Base-by-base conservation (phyloP, 2,888 invertebrate genomes). In the Homarus gammarus region DNA sequence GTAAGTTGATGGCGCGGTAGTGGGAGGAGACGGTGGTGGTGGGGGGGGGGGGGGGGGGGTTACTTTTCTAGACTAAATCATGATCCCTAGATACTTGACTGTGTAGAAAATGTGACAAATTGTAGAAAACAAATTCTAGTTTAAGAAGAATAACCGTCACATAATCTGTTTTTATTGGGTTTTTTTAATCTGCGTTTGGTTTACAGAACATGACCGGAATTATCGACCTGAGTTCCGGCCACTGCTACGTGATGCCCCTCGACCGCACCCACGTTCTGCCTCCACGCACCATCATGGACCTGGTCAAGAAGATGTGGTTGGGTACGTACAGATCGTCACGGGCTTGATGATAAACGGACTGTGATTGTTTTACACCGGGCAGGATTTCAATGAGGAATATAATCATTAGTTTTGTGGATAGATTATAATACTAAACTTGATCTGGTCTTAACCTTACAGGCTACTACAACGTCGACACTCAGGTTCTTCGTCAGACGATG, bases 201-300 rank as follows among this genome's bases (percentile, higher is more conserved):
- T n/a, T n/a, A n/a, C 92, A 96, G 96, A 96, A 96, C 93, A 95
- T 95, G 93, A 96, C 96, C 94, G 97, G 96, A 36, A 98, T 98
- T 91, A 96, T 97, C 90, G 98, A 98, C 94, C 94, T 95, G 27
- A 96, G 96, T 89, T 95, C 95, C 61, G 94, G 95, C 84, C 96
- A 97, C 44, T 99, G 99, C 95, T 99, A 98, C 94, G 95, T 98
- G 31, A 97, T 98, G 97, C 96, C 97, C 0, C 94, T 99, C 93
- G 97, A 98, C 94, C 95, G 96, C 49, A 95, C 95, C 51, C 94
- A 95, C 87, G 96, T 98, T 91, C 94, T 97, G 93, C 96, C 96
- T 68, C 99, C 99, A 3, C 96, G 95, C 92, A 96, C 96, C 93
- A 95, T 97, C 93, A 95, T 95, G 92, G 98, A 98, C 95, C 95